Evolutionary conservation across 2,888 invertebrate genomes (phyloP).

Genomic region (Chouioia cunea): DNA sequence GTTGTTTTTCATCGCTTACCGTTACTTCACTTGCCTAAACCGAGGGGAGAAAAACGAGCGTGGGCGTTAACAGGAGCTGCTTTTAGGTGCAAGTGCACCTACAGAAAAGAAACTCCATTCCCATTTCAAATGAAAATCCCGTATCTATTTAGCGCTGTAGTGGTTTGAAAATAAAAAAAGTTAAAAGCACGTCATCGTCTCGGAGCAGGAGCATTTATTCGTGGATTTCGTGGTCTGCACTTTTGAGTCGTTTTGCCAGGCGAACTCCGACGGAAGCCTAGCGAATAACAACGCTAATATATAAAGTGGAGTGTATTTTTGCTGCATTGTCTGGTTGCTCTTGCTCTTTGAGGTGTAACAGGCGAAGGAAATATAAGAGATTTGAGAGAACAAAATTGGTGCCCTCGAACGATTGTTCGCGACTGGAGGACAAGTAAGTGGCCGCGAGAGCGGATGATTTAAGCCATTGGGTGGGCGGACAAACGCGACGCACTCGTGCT

Average conservation of each 20-base stretch:
- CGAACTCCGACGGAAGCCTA: not conserved
- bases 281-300: not conserved
- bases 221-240: not conserved
- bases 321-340: slow-evolving; percentile 3
- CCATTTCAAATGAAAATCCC: no score
- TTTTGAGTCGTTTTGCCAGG: no score
- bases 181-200: slow-evolving; percentile 18
- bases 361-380: not conserved
- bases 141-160: no score
- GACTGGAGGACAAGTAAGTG: no score
- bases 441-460: no score
- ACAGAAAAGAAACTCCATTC: no score
- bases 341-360: slow-evolving; percentile 10
- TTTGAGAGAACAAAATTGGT: not conserved
- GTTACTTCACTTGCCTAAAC: not conserved
- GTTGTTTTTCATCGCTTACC: not conserved
- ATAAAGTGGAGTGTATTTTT: not conserved
- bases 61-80: no score
- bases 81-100: no score
- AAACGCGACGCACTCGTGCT: no score
- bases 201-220: slow-evolving; percentile 1
- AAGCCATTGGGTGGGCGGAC: slow-evolving; percentile 7
- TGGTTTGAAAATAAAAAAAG: slow-evolving; percentile 17
- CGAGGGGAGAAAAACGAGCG: not conserved
- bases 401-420: not conserved